Base-by-base conservation (phyloP, 2,888 invertebrate genomes). In the Invenusta paracnida region DNA sequence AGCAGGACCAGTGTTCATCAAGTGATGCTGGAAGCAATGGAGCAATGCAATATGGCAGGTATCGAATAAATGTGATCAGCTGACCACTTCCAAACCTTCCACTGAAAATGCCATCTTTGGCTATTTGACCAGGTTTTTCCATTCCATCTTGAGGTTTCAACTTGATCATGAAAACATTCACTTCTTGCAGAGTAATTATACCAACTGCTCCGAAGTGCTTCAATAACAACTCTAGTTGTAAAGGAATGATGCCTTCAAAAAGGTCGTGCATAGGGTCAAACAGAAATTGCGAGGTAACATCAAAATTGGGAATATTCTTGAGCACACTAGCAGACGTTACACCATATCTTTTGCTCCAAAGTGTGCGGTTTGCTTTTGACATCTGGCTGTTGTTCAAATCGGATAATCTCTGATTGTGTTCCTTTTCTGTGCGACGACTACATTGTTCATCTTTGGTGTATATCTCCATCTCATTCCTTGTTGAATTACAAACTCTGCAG, bases 201-300 rank as follows among this genome's bases (percentile, higher is more conserved):
- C n/a, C 5, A 79, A 13, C 29, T 27, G 5, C 29, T 5, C 5
- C n/a, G 2, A n/a, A 79, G 23, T 2, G 5, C 5, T 2, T 23
- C 5, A 79, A 25, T 5, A 79, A n/a, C 5, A 79, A 25, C 25
- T 79, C 79, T 79, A 79, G 27, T 11, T 79, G 79, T 13, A 27
- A 5, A 25, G 79, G 79, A n/a, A 79, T 5, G 23, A 79, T 79
- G 5, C 79, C 79, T 23, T 79, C 79, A n/a, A 79, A 27, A 2
- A 79, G 79, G 27, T 79, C 79, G 23, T 79, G 79, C 79, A 79
- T 79, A 27, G 79, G 79, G 27, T 23, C 79, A 79, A 79, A 79
- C 23, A 79, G 23, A 11, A 79, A 5, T 79, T 79, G 79, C 5
- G 5, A 13, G n/a, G 27, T 79, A 27, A 79, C 79, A 11, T 79